Conservation (phyloP, 2,113 vertebrate species). For the Thamnophis sirtalis region DNA sequence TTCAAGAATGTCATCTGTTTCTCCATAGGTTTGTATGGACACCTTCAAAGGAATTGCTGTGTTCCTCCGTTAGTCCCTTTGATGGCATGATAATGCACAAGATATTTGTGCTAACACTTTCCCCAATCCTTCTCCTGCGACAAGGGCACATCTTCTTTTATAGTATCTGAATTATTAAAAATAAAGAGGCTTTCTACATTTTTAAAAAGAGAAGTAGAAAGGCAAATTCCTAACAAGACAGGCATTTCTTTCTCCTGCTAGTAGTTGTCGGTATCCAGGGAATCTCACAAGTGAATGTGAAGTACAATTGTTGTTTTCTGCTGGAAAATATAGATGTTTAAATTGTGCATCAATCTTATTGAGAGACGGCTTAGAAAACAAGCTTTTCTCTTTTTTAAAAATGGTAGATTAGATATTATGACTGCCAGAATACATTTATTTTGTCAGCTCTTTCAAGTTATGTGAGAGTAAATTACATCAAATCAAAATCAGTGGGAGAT, state of each 20-base stretch:
- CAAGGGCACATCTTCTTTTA: not conserved
- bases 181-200: not conserved
- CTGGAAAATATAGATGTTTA: not conserved
- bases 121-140: slow-evolving; percentile 14
- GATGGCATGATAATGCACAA: slow-evolving; percentile 48
- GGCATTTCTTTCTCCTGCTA: not conserved
- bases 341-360: not conserved
- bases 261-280: accelerated
- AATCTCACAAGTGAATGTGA: not conserved
- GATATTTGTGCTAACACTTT: slow-evolving; percentile 12
- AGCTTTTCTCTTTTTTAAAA: not conserved
- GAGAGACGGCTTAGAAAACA: not conserved
- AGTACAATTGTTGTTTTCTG: not conserved
- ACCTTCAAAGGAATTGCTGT: slow-evolving; percentile 47
- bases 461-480: not conserved
- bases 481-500: not conserved
- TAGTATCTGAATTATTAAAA: slow-evolving; percentile 30
- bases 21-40: slow-evolving; percentile 39
- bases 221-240: not conserved
- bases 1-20: slow-evolving; percentile 50
- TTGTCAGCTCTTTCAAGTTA: not conserved
- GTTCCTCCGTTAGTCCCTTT: slow-evolving; percentile 43
- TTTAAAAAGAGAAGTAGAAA: slow-evolving; percentile 19
- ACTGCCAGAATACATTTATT: not conserved
- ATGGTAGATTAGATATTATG: not conserved